Base-by-base conservation (phyloP, 1,140 invertebrate species). In the Myzus persicae region DNA sequence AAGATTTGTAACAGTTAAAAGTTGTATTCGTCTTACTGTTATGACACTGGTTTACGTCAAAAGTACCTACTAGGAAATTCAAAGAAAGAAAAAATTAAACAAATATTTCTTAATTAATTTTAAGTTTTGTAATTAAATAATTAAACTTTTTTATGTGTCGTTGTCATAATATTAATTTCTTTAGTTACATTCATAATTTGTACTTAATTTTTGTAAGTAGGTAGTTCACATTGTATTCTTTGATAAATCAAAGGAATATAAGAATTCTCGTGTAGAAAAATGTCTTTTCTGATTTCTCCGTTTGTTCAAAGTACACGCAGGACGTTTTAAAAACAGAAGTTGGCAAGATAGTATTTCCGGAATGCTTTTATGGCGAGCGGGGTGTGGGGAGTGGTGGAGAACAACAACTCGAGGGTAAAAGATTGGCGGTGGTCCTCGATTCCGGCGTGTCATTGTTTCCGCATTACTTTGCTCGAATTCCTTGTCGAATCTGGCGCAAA, bases 401-500 rank as follows among this genome's bases (percentile, higher is more conserved):
- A 92, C 38, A 92, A 84, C n/a, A 84, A 84, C 46, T 38, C 31
- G 81, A 42, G 46, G 91, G 36, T 38, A 85, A 84, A 85, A 54
- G 81, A 85, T 54, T 85, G 91, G 59, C 91, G 91, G 91, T 46
- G 44, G 67, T 93, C 81, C 81, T 84, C 76, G 81, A 85, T 93
- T 93, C 91, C 91, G 81, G 91, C 91, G 91, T 93, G 91, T 93
- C 91, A 93, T 93, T 93, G 91, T 93, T 93, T 93, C 91, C 76
- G 76, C 91, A 54, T 93, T 93, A 93, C 91, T 84, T 85, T 85
- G 46, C 81, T 85, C 46, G 91, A 85, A 85, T 93, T 85, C 91
- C 81, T 85, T 40, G 76, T 85, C 46, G 91, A 85, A 85, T 84
- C 91, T 85, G 91, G 91, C 91, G 91, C 91, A 85, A 93, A 93